Evolutionary conservation across 2,113 vertebrate species (phyloP).

Genomic region (Murina feae): DNA sequence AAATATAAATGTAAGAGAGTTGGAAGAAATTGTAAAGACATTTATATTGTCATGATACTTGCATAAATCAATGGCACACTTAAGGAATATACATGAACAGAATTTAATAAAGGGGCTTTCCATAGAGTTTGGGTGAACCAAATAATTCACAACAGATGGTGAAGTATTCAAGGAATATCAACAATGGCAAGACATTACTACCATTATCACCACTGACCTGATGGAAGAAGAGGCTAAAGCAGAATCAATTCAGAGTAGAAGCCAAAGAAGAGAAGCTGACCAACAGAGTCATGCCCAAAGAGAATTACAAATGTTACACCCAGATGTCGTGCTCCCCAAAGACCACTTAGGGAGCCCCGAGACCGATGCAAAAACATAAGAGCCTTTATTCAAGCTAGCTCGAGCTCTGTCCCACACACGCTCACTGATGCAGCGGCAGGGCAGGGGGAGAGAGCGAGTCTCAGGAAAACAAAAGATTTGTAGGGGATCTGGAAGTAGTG

Average conservation of each 20-base stretch:
- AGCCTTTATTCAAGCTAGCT: too few species aligned
- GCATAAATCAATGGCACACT: background rate
- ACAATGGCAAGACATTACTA: background rate
- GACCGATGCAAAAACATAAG: too few species aligned
- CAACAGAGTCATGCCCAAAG: rapidly evolving
- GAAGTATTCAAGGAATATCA: background rate
- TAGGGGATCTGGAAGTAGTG: too few species aligned
- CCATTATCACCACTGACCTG: background rate
- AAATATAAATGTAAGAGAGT: background rate
- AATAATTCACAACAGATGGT: background rate
- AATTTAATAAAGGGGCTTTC: background rate
- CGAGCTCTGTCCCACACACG: too few species aligned
- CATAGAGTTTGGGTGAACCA: background rate
- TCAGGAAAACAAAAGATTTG: too few species aligned
- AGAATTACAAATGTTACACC: too few species aligned
- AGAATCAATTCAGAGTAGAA: background rate
- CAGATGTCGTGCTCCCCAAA: too few species aligned
- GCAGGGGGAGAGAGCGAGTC: too few species aligned
- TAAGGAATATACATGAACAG: background rate
- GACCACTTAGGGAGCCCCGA: too few species aligned
- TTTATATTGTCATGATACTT: background rate
- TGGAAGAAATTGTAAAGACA: background rate
- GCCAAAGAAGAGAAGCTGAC: background rate
- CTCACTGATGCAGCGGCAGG: too few species aligned
- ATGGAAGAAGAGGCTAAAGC: background rate